Base-by-base conservation (phyloP, 1,140 invertebrate species). In the Macrosteles quadrilineatus region DNA sequence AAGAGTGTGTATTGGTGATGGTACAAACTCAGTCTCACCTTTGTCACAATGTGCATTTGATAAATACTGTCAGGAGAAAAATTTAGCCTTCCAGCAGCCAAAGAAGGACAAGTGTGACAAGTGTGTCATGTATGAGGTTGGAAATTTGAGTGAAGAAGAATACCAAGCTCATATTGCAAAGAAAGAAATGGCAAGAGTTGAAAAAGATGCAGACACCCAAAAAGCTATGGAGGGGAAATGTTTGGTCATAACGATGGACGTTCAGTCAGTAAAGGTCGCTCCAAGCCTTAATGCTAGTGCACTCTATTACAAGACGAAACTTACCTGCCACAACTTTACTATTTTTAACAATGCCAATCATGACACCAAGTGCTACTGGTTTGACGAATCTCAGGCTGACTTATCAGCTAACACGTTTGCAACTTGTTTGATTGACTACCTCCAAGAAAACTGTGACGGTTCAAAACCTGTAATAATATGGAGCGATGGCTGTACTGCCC, bases 241-340 rank as follows among this genome's bases (percentile, higher is more conserved):
- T 53, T 57, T 72, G 70, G 70, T 75, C 45, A 62, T 80, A n/a
- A 77, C 76, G 19, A 75, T 76, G 65, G 80, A 82, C 76, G 53
- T 81, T n/a, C 75, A 81, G 77, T 76, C 79, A 55, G 79, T 82
- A 19, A 78, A 80, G 72, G 65, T 81, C 31, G 73, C 66, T 50
- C 80, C 80, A 64, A 68, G 66, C 67, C 30, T 82, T 30, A 76
- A 78, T 73, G 76, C 77, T 50, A 63, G 80, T 73, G 76, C 76
- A 45, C 43, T 81, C 29, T 83, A 83, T 73, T 83, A 79, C 73
- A 82, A 81, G 75, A 80, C 75, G 12, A 83, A 83, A 73, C 70
- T 82, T 23, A 59, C 73, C 19, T 66, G 76, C 17, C 80, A 83
- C 74, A 83, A 83, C 75, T 83, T 80, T 67, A 82, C 81, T 19